Evolutionary conservation across 2,888 invertebrate species (phyloP).

Genomic region (Argyresthia goedartella): DNA sequence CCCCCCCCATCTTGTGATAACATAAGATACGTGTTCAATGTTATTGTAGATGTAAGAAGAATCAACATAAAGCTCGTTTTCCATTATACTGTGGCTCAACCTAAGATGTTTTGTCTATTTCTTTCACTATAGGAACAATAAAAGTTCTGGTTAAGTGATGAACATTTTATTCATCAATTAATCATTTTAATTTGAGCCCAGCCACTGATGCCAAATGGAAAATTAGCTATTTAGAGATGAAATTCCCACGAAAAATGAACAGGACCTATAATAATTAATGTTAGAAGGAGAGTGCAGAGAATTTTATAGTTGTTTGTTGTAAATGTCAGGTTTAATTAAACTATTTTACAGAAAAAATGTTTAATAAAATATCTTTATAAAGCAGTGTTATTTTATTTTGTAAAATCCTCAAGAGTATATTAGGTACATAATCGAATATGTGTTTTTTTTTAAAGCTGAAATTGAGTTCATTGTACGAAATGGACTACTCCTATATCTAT

Average conservation of each 20-base stretch:
- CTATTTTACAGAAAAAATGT: constrained; percentile 68
- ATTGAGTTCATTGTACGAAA: no score
- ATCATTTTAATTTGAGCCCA: no score
- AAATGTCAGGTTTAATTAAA: constrained; percentile 67
- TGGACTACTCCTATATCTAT: no score
- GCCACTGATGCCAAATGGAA: no score
- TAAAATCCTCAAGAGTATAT: constrained; percentile 7
- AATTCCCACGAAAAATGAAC: constrained; percentile 39
- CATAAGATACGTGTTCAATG: constrained; percentile 50
- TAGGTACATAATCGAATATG: no score
- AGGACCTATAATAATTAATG: constrained; percentile 56
- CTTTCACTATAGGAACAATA: no score
- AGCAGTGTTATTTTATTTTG: constrained; percentile 29
- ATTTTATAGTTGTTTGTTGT: constrained; percentile 71
- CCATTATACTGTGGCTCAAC: no score
- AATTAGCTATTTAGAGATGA: no score
- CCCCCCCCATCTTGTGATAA: constrained; percentile 50
- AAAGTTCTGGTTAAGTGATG: no score
- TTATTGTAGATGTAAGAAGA: constrained; percentile 22
- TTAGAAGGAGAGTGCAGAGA: constrained; percentile 55
- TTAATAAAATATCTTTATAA: constrained; percentile 70
- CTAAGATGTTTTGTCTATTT: no score
- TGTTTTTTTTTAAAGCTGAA: no score
- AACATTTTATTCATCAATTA: no score
- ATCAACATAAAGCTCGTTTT: constrained; percentile 22